Percentiles rank a stretch among this genome's conserved stretches.
Conservation (phyloP, 2,888 invertebrate species). For the Yponomeuta plumbellus region DNA sequence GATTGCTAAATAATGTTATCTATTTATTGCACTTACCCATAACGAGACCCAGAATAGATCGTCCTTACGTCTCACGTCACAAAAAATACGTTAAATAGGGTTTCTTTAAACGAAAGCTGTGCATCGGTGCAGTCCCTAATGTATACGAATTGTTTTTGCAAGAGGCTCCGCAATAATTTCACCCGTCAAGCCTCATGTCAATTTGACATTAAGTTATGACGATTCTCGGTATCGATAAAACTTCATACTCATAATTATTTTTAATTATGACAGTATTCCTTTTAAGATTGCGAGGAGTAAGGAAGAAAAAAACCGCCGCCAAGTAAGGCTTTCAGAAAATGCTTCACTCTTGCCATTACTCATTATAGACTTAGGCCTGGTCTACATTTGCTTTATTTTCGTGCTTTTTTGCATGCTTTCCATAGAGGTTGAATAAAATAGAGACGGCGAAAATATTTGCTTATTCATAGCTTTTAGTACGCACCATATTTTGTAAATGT, state of each 20-base stretch:
- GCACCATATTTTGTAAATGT: too few relatives aligned
- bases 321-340: background rate
- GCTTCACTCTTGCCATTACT: constrained; percentile 39
- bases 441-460: too few relatives aligned
- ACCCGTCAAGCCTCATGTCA: constrained; percentile 40
- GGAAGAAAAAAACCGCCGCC: background rate
- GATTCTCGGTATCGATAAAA: constrained; percentile 59
- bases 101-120: background rate
- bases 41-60: constrained; percentile 1
- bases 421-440: too few relatives aligned
- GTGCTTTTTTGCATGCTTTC: too few relatives aligned
- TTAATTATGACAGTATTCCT: constrained; percentile 74
- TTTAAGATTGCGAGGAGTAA: constrained; percentile 47
- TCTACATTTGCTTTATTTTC: too few relatives aligned
- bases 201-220: constrained; percentile 66
- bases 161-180: constrained; percentile 26
- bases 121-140: constrained; percentile 2
- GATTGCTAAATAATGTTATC: background rate
- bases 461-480: too few relatives aligned
- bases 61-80: background rate
- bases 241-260: constrained; percentile 64
- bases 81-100: background rate
- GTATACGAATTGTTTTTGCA: background rate
- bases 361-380: background rate
- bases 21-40: background rate